Percentiles rank a stretch among this genome's conserved stretches.
These are phyloP conservation scores for Notolepis coatsorum DNA, from an alignment of 2,797 vertebrate species.

Conservation along the genomic window DNA sequence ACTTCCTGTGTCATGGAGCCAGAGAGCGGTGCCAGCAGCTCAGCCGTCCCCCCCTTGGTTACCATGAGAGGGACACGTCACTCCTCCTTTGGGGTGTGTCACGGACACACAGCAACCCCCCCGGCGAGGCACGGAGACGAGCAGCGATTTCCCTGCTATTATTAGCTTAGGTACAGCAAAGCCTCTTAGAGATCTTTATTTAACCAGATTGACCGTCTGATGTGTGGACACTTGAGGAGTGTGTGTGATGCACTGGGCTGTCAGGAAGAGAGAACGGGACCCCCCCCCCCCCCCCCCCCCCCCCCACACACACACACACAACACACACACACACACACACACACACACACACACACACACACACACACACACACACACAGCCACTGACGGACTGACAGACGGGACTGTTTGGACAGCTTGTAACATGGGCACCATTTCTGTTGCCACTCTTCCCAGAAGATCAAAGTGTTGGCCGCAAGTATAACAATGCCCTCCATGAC, in stretches of 20 bases:
- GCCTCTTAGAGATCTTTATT: slow-evolving; percentile 86
- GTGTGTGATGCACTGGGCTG: slow-evolving; percentile 58
- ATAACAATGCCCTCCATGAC: too few species aligned
- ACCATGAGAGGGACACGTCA: slow-evolving; percentile 45
- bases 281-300: too few species aligned
- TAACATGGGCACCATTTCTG: too few species aligned
- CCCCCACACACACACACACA: too few species aligned
- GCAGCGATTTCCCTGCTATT: slow-evolving; percentile 73
- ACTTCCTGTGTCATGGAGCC: slow-evolving; percentile 48
- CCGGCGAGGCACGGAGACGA: slow-evolving; percentile 37
- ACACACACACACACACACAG: too few species aligned
- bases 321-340: too few species aligned
- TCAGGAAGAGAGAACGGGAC: slow-evolving; percentile 54
- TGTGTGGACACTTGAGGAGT: slow-evolving; percentile 75
- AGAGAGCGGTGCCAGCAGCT: slow-evolving; percentile 34
- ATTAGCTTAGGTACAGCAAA: slow-evolving; percentile 86
- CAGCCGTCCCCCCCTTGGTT: slow-evolving; percentile 34
- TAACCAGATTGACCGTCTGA: slow-evolving; percentile 82
- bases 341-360: too few species aligned
- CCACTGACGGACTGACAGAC: too few species aligned
- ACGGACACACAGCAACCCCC: slow-evolving; percentile 58
- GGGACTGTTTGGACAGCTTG: too few species aligned
- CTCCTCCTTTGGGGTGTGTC: slow-evolving; percentile 60
- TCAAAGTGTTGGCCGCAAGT: too few species aligned
- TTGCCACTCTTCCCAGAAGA: too few species aligned